These are phyloP conservation scores for Anser cygnoides DNA, from an alignment of 2,113 vertebrate species.

Conservation along the genomic window DNA sequence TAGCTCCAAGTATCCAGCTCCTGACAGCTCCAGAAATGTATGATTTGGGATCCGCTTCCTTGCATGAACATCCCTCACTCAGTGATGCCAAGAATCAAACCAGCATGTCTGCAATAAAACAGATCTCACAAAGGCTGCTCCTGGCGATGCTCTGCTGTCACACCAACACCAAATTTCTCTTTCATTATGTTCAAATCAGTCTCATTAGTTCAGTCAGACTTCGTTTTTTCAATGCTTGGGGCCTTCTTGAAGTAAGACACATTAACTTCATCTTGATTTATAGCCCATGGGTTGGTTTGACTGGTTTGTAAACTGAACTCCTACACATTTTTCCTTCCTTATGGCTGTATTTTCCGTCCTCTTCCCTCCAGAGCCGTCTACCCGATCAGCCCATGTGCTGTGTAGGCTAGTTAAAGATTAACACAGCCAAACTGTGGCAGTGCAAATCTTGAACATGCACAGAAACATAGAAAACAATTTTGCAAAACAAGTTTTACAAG, in stretches of 20 bases:
- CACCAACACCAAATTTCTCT: constrained; percentile 10
- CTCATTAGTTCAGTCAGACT: constrained; percentile 47
- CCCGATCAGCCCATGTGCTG: constrained; percentile 37
- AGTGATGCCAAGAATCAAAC: constrained; percentile 27
- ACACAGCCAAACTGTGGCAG: constrained; percentile 4
- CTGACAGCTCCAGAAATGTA: constrained; percentile 30
- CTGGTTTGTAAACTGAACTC: constrained; percentile 59
- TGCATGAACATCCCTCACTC: neutral
- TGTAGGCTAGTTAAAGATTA: constrained; percentile 51
- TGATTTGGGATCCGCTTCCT: constrained; percentile 33
- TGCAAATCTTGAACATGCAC: neutral
- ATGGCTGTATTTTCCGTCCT: constrained; percentile 45
- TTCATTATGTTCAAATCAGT: constrained; percentile 44
- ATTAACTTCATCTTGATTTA: constrained; percentile 51
- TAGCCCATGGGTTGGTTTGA: constrained; percentile 34
- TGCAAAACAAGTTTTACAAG: constrained; percentile 10
- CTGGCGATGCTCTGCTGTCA: neutral
- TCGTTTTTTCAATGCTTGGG: constrained; percentile 9
- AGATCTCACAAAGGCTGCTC: constrained; percentile 30
- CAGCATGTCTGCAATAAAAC: constrained; percentile 5
- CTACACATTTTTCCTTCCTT: constrained; percentile 55
- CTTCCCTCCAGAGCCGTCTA: neutral
- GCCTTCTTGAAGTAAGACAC: constrained; percentile 28
- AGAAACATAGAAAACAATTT: neutral
- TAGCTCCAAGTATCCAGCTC: constrained; percentile 15